Evolutionary conservation across 1,140 invertebrate genomes (phyloP), one percentile per base, ranked within the genome.

Genomic region (Drosophila malerkotliana): DNA sequence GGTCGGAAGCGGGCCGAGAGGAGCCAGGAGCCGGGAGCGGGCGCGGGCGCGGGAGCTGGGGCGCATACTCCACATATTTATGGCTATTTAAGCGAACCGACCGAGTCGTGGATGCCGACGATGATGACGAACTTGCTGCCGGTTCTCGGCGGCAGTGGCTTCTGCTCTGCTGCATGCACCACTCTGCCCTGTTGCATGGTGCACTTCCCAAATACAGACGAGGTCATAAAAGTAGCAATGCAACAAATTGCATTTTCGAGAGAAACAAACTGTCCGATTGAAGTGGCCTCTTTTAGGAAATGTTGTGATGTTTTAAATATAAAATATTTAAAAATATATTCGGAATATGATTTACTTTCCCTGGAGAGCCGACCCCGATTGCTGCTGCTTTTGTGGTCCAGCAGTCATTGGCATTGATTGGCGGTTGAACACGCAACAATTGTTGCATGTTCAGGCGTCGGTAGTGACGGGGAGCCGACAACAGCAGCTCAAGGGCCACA

Each of bases 51-150:
- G 72, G 55, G 24, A 51, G 53, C 56, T 59, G 72, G 60, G 76
- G 81, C 71, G 83, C 82, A 87, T 87, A 88, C 82, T 87, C 83
- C 83, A 88, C 82, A 87, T 87, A 85, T 85, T 85, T 85, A 85
- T 85, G 82, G 82, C 82, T 78, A 82, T 85, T 85, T 85, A 87
- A 76, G 82, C 78, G 74, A 82, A 54, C 77, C 67, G 72, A 71
- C 71, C 78, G 80, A 72, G 72, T 79, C 72, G 66, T 67, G 63
- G 48, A 76, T 71, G 78, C 67, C 67, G 67, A 69, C 67, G 67
- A 69, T 64, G 82, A 87, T 82, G 83, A 76, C 74, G 79, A 49
- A 72, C 45, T 49, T 44, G 53, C 49, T 44, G 48, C 24, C 45
- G 37, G 52, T 47, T 62, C 72, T 41, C 61, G 39, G 10, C 59